Conservation (phyloP, 2,888 invertebrate genomes). For the Melinopterus prodromus region DNA sequence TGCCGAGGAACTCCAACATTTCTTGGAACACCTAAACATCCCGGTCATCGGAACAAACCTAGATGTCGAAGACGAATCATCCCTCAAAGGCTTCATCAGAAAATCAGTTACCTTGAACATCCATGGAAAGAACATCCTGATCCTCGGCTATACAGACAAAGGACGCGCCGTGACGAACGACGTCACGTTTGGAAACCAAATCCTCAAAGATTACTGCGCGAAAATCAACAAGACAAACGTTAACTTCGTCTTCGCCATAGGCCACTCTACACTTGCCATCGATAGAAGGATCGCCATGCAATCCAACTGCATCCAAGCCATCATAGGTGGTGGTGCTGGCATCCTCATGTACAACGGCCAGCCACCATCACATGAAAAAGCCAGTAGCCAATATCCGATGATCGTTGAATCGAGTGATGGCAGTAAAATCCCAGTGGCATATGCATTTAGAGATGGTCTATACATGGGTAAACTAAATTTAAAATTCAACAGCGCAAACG, state of each 20-base stretch:
- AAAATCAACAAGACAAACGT: constrained; percentile 5
- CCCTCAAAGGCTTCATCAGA: constrained; percentile 63
- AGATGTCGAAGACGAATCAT: constrained; percentile 67
- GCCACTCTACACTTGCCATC: neutral
- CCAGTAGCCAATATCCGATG: neutral
- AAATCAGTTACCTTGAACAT: constrained; percentile 73
- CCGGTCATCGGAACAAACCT: constrained; percentile 83
- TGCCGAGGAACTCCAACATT: constrained; percentile 76
- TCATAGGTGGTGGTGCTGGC: neutral
- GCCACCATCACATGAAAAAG: neutral
- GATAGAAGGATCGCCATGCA: neutral
- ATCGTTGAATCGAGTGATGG: constrained; percentile 14
- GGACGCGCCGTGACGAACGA: neutral
- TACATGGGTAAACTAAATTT: constrained; percentile 63
- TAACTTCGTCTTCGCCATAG: constrained; percentile 7
- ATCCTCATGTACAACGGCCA: constrained; percentile 14
- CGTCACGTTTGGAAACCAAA: neutral
- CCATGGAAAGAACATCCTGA: constrained; percentile 73
- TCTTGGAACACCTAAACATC: constrained; percentile 72
- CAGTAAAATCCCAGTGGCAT: neutral
- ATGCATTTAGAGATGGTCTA: constrained; percentile 6
- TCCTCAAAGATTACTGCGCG: neutral
- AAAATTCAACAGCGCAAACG: constrained; percentile 76
- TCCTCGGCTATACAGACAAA: constrained; percentile 87
- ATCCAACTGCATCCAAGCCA: neutral